phyloP scores from a whole-genome alignment of 2,113 vertebrate genomes.

The Dicentrarchus labrax region DNA sequence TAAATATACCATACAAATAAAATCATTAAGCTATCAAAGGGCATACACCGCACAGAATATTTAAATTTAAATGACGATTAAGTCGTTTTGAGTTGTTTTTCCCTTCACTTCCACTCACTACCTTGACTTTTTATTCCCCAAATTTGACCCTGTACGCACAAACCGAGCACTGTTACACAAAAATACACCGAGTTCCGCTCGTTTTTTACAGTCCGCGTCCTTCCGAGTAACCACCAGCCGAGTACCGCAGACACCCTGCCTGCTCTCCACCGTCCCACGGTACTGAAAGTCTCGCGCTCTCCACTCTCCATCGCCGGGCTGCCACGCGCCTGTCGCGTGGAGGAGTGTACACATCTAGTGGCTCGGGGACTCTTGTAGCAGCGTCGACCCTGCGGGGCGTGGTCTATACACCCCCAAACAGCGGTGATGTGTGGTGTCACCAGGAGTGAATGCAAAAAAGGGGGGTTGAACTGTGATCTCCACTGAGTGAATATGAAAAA shows the following conservation, averaged over 20 bases:
- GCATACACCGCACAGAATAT: too few relatives aligned
- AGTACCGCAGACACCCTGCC: not conserved
- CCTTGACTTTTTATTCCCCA: not conserved
- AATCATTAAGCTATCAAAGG: too few relatives aligned
- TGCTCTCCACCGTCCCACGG: slow-evolving; percentile 17
- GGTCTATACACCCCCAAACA: slow-evolving; percentile 73
- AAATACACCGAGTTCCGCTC: slow-evolving; percentile 1
- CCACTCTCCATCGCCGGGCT: slow-evolving; percentile 9
- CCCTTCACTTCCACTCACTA: too few relatives aligned
- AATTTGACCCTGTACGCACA: not conserved
- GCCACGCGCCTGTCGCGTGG: slow-evolving; percentile 85
- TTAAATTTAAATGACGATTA: too few relatives aligned
- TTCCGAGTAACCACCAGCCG: not conserved
- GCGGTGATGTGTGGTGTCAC: slow-evolving; percentile 23
- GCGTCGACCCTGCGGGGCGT: slow-evolving; percentile 78
- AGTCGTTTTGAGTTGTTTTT: not conserved
- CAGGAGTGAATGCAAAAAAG: not conserved
- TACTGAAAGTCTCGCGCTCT: slow-evolving; percentile 6
- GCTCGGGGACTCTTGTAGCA: slow-evolving; percentile 80
- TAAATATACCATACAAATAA: too few relatives aligned
- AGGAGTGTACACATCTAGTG: slow-evolving; percentile 66
- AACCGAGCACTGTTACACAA: slow-evolving; percentile 24
- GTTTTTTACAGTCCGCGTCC: slow-evolving; percentile 53
- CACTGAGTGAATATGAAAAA: not conserved
- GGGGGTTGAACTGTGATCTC: slow-evolving; percentile 3